Evolutionary conservation across 1,140 invertebrate species (phyloP), one percentile per base, ranked within the genome.

Genomic region (Plodia interpunctella): DNA sequence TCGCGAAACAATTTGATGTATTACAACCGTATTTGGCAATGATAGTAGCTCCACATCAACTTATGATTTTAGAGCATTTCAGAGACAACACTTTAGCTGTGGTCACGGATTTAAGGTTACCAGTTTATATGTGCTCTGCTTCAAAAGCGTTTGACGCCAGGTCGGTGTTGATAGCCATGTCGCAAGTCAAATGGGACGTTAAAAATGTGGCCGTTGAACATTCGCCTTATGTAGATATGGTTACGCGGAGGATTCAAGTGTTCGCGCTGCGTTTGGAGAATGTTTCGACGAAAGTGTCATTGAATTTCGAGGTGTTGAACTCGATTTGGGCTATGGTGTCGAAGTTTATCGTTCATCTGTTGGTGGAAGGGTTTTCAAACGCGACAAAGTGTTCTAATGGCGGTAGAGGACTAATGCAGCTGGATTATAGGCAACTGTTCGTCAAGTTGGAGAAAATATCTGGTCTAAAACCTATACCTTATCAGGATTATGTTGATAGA

Each of bases 201-300:
- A 95, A 94, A 80, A 97, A 98, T 76, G 96, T 99, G 0, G 97
- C 97, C 91, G 97, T 96, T 19, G 96, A 99, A 72, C 98, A 99
- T 80, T 98, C 96, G 78, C 87, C 90, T 10, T 99, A 99, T 85
- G 94, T 96, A 17, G 95, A 97, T 76, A 90, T 93, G 67, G 87
- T 96, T n/a, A 74, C 91, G 5, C 76, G 97, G 92, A 95, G 95
- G 72, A 91, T 97, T 44, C 94, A 96, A 87, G 90, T 93, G n/a
- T 95, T 98, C 78, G 93, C 93, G 2, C 92, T 94, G 83, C 92
- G 94, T 63, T 83, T 98, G 38, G 93, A 94, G 52, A 94, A 96
- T 65, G 91, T 96, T 13, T 87, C 90, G 13, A 88, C 88, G 58
- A 89, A 91, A 76, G 91, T 97, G 44, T 92, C 94, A 2, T 88